Conservation (phyloP, 1,140 invertebrate genomes). For the Drosophila neocordata region DNA sequence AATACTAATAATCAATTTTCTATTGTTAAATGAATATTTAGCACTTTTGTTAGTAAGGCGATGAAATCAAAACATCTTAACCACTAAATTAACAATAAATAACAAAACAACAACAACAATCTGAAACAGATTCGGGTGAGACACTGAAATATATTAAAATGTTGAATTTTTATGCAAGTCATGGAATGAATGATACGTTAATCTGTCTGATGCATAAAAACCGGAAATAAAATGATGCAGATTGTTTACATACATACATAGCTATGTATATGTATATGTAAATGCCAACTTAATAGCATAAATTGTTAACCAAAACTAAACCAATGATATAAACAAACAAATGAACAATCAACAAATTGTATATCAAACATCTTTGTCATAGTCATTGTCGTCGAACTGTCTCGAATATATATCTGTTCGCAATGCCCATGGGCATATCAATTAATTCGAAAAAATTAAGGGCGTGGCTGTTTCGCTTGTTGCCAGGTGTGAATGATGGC, state of each 20-base stretch:
- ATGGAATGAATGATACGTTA: neutral
- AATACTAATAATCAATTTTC: neutral
- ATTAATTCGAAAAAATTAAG: slow-evolving; percentile 5
- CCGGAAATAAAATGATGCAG: slow-evolving; percentile 4
- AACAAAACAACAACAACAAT: neutral
- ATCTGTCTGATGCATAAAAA: slow-evolving; percentile 7
- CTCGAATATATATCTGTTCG: neutral
- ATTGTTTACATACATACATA: too few relatives aligned
- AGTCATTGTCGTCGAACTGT: neutral
- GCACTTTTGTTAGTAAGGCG: neutral
- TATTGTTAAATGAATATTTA: slow-evolving; percentile 12
- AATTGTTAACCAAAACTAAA: neutral
- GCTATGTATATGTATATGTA: too few relatives aligned
- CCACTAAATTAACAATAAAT: slow-evolving; percentile 1
- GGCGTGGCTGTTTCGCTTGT: slow-evolving; percentile 3
- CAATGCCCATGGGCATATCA: slow-evolving; percentile 13
- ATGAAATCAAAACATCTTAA: neutral
- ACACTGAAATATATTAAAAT: too few relatives aligned
- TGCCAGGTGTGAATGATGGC: slow-evolving; percentile 8
- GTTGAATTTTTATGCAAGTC: slow-evolving; percentile 1
- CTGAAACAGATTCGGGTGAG: neutral
- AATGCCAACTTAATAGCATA: slow-evolving; percentile 2
- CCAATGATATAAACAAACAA: neutral
- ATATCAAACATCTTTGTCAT: neutral
- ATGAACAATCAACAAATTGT: neutral